A percentile compares a stretch with the other conserved stretches of the same genome.
Conservation (phyloP, 2,113 vertebrate species). For the Zapus hudsonius region DNA sequence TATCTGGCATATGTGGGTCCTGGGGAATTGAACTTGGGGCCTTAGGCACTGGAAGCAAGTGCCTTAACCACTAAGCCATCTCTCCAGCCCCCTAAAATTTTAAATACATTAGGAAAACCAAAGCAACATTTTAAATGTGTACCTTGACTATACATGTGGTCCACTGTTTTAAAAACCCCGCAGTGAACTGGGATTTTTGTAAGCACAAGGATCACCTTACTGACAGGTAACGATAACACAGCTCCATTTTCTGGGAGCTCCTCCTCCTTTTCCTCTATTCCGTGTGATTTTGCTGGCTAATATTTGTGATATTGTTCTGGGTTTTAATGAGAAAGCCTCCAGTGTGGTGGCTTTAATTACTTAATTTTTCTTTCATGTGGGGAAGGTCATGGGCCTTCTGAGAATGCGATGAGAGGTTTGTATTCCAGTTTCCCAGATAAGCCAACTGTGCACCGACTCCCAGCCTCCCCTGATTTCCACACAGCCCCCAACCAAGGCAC, state of each 20-base stretch:
- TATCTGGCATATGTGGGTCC: too few relatives aligned
- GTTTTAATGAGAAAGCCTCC: slow-evolving; percentile 61
- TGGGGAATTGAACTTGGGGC: too few relatives aligned
- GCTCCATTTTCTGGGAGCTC: background rate
- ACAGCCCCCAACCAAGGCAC: background rate
- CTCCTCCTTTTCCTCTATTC: background rate
- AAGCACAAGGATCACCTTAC: background rate
- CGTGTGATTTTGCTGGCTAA: slow-evolving; percentile 4
- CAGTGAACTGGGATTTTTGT: background rate
- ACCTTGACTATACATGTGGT: background rate
- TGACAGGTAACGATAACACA: background rate
- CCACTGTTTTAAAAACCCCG: background rate
- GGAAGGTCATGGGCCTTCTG: slow-evolving; percentile 57
- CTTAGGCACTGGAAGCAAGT: too few relatives aligned
- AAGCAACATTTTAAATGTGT: background rate
- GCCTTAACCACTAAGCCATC: too few relatives aligned
- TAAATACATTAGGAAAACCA: background rate
- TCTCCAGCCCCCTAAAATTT: too few relatives aligned
- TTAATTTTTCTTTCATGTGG: slow-evolving; percentile 62
- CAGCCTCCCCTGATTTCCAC: background rate
- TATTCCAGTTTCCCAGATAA: slow-evolving; percentile 10
- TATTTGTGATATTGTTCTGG: slow-evolving; percentile 25
- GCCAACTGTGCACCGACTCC: background rate
- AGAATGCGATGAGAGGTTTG: slow-evolving; percentile 60
- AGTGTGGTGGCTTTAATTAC: slow-evolving; percentile 52